Base-by-base conservation (phyloP, 2,113 vertebrate species). In the Strix aluco region DNA sequence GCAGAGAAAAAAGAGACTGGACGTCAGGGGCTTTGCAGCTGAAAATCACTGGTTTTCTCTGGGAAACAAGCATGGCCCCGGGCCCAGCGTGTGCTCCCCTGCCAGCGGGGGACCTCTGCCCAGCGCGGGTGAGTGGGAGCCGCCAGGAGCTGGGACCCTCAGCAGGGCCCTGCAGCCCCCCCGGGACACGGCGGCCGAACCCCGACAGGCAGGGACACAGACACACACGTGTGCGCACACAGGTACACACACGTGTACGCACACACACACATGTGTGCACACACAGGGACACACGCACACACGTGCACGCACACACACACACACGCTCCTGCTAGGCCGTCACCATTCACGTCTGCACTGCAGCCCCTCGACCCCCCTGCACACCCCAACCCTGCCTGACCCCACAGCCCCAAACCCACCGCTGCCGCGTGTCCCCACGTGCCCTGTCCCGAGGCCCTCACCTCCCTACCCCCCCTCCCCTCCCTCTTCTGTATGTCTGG, bases 291-390 rank as follows among this genome's bases (percentile, higher is more conserved):
- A 5, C 18, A 8, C 32, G 4, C 12, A 6, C 15, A 58, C 11
- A 1, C 49, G 6, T 17, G 44, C 18, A 4, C 10, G 4, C 18
- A 8, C 32, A 6, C 12, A 10, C 15, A 58, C 11, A 1, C 42
- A 25, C 49, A 18, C 8, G 9, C 46, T 47, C 46, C 46, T 47
- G 46, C 46, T 19, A 20, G 46, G 46, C 17, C 19, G 5, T 20
- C 46, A 20, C 19, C 46, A 3, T 47, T 47, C 71, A 59, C 13
- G 4, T n/a, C 40, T 25, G 42, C 72, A 13, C 34, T 11, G 4
- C 3, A 3, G 72, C 72, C 66, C 49, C 49, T 54, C 5, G 5
- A 44, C 17, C 21, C 30, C 78, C 11, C 72, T 4, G 2, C 52
- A 32, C 32, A 13, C 62, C 51, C 34, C 46, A n/a, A 22, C 10